Evolutionary conservation across 2,797 vertebrate genomes (phyloP), one percentile per base, ranked within the genome.

Genomic region (Limosa lapponica): DNA sequence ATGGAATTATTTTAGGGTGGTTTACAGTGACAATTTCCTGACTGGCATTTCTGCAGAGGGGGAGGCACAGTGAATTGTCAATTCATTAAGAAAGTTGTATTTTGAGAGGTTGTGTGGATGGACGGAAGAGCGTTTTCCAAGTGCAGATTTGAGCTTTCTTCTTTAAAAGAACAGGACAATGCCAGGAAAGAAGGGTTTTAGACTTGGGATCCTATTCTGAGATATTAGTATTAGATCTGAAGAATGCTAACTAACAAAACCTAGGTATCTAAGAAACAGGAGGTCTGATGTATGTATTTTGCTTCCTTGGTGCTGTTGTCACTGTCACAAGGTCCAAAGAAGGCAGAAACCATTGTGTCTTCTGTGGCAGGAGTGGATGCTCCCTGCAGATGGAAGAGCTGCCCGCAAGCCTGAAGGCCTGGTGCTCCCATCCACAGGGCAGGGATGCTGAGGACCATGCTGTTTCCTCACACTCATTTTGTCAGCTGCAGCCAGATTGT

Each of bases 1-100:
- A 70, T 18, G 13, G 89, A 93, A 92, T 96, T 96, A 95, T 96
- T 96, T 97, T 96, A 69, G 94, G 93, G 64, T 93, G 51, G 34
- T 95, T 96, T 97, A 66, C 66, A 92, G 67, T 64, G 71, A 70
- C n/a, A 82, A 9, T 77, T 95, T 83, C 75, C 85, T 90, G 91
- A 87, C 64, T 96, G 93, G 87, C 72, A 58, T 82, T 88, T 96
- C 74, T 34, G 36, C 67, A 34, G 43, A 83, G 85, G 55, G 46
- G 65, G 23, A 78, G 30, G 41, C 64, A 61, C 30, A 41, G 18
- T 28, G 25, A 84, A 51, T 41, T 82, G 55, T 64, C 48, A 73
- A 5, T 65, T 82, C 24, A 61, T 92, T 87, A 14, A 67, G 15
- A 39, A 85, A 83, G 44, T 37, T 95, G 48, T 80, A 20, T 55